These are phyloP conservation scores for Brachionus manjavacas DNA, from an alignment of 1,140 invertebrate species.

Conservation along the genomic window DNA sequence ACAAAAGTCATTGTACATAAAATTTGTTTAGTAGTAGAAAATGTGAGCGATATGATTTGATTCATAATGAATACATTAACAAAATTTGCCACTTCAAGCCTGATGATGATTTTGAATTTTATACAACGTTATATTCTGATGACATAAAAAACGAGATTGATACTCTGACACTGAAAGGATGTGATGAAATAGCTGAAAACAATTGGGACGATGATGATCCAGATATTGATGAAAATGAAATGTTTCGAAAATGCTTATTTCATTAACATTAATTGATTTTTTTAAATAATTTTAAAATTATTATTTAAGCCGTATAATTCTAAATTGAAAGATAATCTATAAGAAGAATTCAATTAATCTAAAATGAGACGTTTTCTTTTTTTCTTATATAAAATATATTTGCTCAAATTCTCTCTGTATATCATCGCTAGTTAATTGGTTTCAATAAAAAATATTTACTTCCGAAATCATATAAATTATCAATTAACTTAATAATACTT, in stretches of 20 bases:
- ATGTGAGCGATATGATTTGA: neutral
- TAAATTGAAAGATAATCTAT: no score
- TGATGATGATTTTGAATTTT: neutral
- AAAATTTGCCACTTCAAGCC: neutral
- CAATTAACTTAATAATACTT: no score
- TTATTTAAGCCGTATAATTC: no score
- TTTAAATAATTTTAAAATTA: no score
- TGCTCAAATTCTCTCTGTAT: no score
- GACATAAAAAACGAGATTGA: neutral
- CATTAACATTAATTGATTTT: neutral
- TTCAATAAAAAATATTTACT: no score
- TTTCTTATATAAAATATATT: no score
- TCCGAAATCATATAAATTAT: no score
- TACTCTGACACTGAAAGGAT: neutral
- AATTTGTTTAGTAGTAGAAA: neutral
- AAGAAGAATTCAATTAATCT: no score
- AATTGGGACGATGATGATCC: neutral
- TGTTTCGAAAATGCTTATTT: constrained; percentile 18
- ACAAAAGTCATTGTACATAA: no score
- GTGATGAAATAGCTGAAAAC: neutral
- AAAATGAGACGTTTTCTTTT: no score
- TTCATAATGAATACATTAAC: neutral
- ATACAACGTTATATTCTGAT: neutral
- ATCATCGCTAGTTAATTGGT: no score
- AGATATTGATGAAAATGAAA: neutral